Conservation (phyloP, 2,888 invertebrate species). For the Gastracanthus pulcherrimus region DNA sequence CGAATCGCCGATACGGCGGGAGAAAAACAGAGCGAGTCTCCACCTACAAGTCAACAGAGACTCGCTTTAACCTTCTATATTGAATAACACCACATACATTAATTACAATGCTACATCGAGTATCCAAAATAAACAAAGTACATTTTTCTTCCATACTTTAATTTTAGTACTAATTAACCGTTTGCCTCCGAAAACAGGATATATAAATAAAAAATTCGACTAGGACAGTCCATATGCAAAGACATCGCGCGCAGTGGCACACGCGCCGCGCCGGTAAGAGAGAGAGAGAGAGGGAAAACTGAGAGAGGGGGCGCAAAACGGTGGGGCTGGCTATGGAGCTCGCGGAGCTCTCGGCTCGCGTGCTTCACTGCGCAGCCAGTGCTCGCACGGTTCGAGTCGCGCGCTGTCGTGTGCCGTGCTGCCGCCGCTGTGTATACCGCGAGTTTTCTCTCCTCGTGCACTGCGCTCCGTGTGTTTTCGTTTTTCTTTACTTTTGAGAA, state of each 20-base stretch:
- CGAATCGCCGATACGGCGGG: no score
- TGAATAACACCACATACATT: no score
- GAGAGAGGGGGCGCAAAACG: background rate
- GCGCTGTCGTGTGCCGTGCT: slow-evolving; percentile 69
- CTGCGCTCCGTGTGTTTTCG: background rate
- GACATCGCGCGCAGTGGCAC: background rate
- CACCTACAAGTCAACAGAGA: no score
- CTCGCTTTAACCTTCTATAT: no score
- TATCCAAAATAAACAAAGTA: no score
- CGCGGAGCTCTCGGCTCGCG: slow-evolving; percentile 60
- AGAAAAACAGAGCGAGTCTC: no score
- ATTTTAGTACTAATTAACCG: no score
- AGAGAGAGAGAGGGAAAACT: slow-evolving; percentile 37
- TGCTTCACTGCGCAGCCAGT: slow-evolving; percentile 68
- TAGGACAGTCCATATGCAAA: slow-evolving; percentile 10
- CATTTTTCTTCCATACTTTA: no score
- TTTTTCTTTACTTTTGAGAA: background rate
- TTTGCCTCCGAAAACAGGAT: no score
- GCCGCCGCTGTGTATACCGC: slow-evolving; percentile 56
- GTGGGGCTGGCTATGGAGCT: slow-evolving; percentile 49
- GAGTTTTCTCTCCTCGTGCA: background rate
- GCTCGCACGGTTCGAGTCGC: slow-evolving; percentile 60
- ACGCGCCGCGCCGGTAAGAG: slow-evolving; percentile 29
- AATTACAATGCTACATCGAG: no score
- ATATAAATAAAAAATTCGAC: no score